Base-by-base conservation (phyloP, 2,888 invertebrate genomes). In the Aleiodes alternator region DNA sequence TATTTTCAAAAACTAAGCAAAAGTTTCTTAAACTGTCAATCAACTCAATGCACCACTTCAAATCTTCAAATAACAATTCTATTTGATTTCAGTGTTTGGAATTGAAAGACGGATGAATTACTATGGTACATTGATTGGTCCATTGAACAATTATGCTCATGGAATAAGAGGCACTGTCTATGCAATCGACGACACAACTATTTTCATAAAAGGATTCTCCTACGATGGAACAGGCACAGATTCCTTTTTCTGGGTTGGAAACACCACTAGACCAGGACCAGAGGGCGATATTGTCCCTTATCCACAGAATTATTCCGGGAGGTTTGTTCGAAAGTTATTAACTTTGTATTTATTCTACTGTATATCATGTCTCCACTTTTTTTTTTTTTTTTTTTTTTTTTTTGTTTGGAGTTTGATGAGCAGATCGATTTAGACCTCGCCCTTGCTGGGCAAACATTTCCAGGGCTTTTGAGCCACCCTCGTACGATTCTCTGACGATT, bases 181-280 rank as follows among this genome's bases (percentile, higher is more conserved):
- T 90, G 96, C 96, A 0, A 96, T 97, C 6, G 97, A 97, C 87
- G 97, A 97, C 87, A 94, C 92, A 86, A 97, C 97, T 16, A 92
- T 97, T 78, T 97, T 95, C 90, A 94, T 97, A 84, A 94, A 95
- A 85, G 95, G 94, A 56, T 97, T 97, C 90, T 94, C 93, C 59
- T 97, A 97, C 88, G 97, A 97, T 86, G 97, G 97, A 56, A 94
- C 94, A 7, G 96, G 95, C 8, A 96, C 96, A 77, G 96, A 95
- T 87, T 96, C 96, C 0, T 96, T 94, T 90, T 97, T 97, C 91
- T 97, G 96, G 97, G 95, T 96, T 76, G 97, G 97, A 12, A 95
- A 95, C 85, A 93, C 94, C 4, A 92, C 94, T 1, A 92, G 94
- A 79, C 96, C 96, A 2, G 94, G 94, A 81, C 96, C 96, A 23